Evolutionary conservation across 2,113 vertebrate genomes (phyloP), one percentile per base, ranked within the genome.

Genomic region (Scomber scombrus): DNA sequence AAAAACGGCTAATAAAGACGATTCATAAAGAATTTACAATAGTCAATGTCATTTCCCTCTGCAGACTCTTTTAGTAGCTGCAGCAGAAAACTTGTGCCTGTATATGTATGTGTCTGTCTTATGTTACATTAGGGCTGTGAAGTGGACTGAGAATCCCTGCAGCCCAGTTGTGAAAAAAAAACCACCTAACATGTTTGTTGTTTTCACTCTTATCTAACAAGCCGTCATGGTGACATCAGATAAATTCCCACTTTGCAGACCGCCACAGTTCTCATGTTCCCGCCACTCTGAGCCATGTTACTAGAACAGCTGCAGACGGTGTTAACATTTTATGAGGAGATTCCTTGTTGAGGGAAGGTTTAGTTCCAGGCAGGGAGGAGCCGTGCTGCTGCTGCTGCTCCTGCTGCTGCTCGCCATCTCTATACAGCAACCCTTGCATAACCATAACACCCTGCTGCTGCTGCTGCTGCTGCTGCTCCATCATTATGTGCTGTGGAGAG

Each of bases 301-400:
- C 23, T 26, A 34, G 29, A 73, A 46, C 18, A 11, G 46, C n/a
- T 40, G 13, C 46, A 50, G 56, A 51, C 2, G 5, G 8, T 57
- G 43, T 57, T 34, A 21, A 40, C 18, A 50, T 64, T 26, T 66
- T 40, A 49, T 51, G 46, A 76, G 26, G 12, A 77, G 45, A 14
- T 23, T 67, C 74, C 13, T 29, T n/a, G 26, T 34, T 1, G 19
- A 40, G 40, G n/a, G n/a, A n/a, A n/a, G 54, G 40, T 40, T 73
- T 49, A 26, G 54, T 26, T 60, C 15, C 14, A 23, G 54, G 15
- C 26, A 16, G 26, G 34, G 34, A 63, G 58, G 31, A 52, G 49
- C 47, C 10, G 31, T 19, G 14, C 13, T 51, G 29, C 11, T 3
- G 23, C 23, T 26, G 23, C 2, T 26, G 23, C 23, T 26, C 2